A percentile compares a stretch with the other conserved stretches of the same genome.
Conservation (phyloP, 1,140 invertebrate genomes). For the Bombyx mori region ASM3026992v2 NC_085135.1:3038501-3039000, state of each 20-base stretch:
- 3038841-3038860: constrained; percentile 11
- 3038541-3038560: too few species aligned
- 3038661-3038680: constrained; percentile 17
- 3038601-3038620: constrained; percentile 18
- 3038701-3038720: constrained; percentile 17
- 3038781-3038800: constrained; percentile 35
- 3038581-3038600: constrained; percentile 25
- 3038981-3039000: not conserved
- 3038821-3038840: constrained; percentile 31
- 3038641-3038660: constrained; percentile 16
- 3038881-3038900: constrained; percentile 26
- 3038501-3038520: too few species aligned
- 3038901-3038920: constrained; percentile 21
- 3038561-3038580: constrained; percentile 15
- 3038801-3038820: constrained; percentile 22
- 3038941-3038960: not conserved
- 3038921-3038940: not conserved
- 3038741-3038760: constrained; percentile 19
- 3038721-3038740: constrained; percentile 1
- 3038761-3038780: constrained; percentile 28
- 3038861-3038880: constrained; percentile 21
- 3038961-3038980: not conserved
- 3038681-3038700: constrained; percentile 20
- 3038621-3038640: constrained; percentile 12
- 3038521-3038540: too few species aligned